phyloP scores from a whole-genome alignment of 2,113 vertebrate genomes.

The Ochotona princeps region DNA sequence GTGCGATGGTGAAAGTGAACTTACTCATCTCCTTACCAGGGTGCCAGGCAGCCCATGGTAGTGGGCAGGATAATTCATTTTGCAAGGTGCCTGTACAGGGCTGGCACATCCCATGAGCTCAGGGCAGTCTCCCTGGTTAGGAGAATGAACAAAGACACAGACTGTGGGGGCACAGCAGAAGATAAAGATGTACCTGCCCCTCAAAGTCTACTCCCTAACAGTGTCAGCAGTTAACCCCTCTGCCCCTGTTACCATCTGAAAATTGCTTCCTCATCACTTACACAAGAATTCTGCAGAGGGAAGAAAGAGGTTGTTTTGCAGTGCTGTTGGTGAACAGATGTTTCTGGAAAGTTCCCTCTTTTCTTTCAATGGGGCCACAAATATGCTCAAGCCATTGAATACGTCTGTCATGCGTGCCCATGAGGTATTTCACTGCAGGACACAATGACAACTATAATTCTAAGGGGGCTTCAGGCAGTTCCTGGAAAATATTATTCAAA shows the following conservation, averaged over 20 bases:
- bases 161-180: neutral
- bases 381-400: neutral
- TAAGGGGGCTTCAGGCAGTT: neutral
- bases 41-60: neutral
- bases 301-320: neutral
- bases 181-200: neutral
- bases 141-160: neutral
- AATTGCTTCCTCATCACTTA: neutral
- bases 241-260: accelerated
- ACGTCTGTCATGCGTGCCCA: accelerated
- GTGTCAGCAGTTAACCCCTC: accelerated
- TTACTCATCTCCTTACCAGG: neutral
- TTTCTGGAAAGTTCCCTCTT: neutral
- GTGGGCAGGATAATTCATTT: neutral
- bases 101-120: neutral
- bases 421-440: neutral
- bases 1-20: neutral
- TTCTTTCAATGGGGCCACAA: neutral
- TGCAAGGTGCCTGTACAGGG: no score
- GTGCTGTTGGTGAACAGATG: neutral
- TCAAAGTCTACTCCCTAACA: neutral
- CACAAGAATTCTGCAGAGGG: neutral
- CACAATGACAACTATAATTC: neutral
- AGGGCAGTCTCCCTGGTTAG: neutral
- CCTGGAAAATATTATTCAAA: no score